These are phyloP conservation scores for Archips crataeganus DNA, from an alignment of 2,888 invertebrate species.

Conservation along the genomic window DNA sequence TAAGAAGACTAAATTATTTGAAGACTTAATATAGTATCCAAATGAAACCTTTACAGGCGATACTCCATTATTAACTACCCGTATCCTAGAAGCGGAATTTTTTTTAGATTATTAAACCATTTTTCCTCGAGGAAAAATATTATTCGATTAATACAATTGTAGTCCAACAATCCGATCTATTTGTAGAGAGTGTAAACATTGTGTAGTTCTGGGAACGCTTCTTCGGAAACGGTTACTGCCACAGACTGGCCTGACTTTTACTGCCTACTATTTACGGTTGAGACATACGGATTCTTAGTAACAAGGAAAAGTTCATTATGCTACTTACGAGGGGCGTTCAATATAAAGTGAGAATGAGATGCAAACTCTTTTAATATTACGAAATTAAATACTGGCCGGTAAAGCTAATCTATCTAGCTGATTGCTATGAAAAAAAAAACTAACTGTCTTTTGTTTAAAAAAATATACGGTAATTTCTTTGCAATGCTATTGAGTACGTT, in stretches of 20 bases:
- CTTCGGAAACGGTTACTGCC: constrained; percentile 28
- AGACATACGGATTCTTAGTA: constrained; percentile 28
- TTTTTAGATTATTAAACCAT: background rate
- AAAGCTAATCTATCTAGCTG: no score
- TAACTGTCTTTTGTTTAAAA: no score
- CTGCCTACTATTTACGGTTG: constrained; percentile 33
- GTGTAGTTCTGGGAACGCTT: constrained; percentile 30
- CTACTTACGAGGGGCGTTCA: no score
- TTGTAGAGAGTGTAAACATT: constrained; percentile 33
- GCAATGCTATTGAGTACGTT: no score
- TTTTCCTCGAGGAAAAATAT: background rate
- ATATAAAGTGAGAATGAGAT: no score
- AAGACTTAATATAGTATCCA: no score
- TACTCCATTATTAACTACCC: background rate
- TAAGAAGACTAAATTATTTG: no score
- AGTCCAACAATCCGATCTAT: constrained; percentile 16
- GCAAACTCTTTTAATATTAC: no score
- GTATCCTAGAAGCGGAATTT: background rate
- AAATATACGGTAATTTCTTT: no score
- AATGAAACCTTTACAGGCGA: no score
- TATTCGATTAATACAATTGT: constrained; percentile 7
- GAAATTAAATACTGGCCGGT: no score
- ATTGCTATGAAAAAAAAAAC: no score
- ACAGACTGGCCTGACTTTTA: constrained; percentile 33
- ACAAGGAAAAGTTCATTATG: background rate